These are phyloP conservation scores for Aix galericulata DNA, from an alignment of 2,113 vertebrate genomes.

Conservation along the genomic window DNA sequence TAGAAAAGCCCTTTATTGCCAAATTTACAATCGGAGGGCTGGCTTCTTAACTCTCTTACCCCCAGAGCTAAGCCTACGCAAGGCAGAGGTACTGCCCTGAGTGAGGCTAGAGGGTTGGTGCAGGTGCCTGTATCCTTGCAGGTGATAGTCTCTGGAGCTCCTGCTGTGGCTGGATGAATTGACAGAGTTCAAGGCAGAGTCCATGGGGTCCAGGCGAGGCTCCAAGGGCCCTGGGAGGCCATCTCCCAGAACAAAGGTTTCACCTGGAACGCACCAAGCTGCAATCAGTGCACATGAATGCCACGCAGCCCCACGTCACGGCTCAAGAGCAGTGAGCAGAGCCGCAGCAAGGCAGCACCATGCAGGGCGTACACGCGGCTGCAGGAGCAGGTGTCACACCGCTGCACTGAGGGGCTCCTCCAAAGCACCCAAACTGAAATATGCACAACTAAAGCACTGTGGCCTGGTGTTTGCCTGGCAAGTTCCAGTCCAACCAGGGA, in stretches of 20 bases:
- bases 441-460: neutral
- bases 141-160: constrained; percentile 76
- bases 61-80: constrained; percentile 83
- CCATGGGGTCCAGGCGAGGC: constrained; percentile 81
- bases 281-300: constrained; percentile 40
- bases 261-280: constrained; percentile 78
- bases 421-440: neutral
- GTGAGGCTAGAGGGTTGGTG: constrained; percentile 79
- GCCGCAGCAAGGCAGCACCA: neutral
- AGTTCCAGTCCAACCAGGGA: neutral
- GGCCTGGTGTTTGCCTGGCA: neutral
- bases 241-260: constrained; percentile 84
- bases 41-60: constrained; percentile 75
- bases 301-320: neutral
- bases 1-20: neutral
- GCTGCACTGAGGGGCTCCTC: rapidly evolving
- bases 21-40: neutral
- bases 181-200: constrained; percentile 84
- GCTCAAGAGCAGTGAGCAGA: neutral
- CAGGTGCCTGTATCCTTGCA: constrained; percentile 79
- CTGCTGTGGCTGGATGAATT: constrained; percentile 76
- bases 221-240: constrained; percentile 77
- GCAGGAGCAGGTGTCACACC: neutral
- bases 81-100: constrained; percentile 67
- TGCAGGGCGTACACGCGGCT: rapidly evolving